phyloP scores from a whole-genome alignment of 2,113 vertebrate genomes.

The Chroicocephalus ridibundus region DNA sequence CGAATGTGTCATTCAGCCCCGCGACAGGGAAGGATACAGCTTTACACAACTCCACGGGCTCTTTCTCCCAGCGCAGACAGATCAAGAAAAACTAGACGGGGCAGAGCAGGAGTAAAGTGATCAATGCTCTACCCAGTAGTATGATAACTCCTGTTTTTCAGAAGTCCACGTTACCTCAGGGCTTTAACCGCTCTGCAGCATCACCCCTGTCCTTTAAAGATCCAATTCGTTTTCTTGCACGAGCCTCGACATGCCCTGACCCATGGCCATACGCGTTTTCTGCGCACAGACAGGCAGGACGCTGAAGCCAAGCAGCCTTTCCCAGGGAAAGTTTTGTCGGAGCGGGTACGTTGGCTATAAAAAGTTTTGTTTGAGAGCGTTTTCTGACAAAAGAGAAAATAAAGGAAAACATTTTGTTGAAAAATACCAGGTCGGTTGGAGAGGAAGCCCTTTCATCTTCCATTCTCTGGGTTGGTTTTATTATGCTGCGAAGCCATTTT shows the following conservation, averaged over 20 bases:
- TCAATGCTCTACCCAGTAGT: background rate
- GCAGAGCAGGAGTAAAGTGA: background rate
- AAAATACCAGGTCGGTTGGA: background rate
- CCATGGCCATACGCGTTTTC: fast-evolving
- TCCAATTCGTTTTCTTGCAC: background rate
- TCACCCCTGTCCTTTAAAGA: background rate
- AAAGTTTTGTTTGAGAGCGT: background rate
- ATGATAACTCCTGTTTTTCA: background rate
- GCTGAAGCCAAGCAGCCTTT: background rate
- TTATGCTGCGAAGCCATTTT: background rate
- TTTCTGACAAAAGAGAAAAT: conserved; percentile 24
- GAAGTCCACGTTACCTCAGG: background rate
- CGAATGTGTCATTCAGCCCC: background rate
- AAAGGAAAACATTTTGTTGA: conserved; percentile 11
- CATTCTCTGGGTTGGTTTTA: conserved; percentile 27
- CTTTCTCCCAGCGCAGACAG: background rate
- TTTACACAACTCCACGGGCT: background rate
- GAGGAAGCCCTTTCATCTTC: conserved; percentile 52
- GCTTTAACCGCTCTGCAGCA: background rate
- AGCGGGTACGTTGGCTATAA: background rate
- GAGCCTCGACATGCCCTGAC: background rate
- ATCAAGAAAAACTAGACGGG: background rate
- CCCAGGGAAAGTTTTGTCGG: background rate
- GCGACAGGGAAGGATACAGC: background rate
- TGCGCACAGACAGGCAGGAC: fast-evolving